phyloP scores from a whole-genome alignment of 53 echinoderm and acorn worm genomes.

The Antedon mediterranea region DNA sequence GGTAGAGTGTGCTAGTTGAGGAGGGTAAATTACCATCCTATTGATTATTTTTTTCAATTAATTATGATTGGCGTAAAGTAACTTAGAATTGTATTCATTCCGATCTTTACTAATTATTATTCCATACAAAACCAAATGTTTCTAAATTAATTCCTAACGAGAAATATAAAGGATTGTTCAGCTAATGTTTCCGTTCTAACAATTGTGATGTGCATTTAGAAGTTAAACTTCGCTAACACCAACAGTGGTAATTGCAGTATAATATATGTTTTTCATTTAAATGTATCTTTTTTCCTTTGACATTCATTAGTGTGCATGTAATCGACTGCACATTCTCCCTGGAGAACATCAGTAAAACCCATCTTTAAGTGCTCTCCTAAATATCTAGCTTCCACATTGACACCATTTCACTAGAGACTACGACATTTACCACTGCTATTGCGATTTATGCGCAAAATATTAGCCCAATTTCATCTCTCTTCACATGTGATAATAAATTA shows the following conservation, averaged over 20 bases:
- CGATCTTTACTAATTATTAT: too few species aligned
- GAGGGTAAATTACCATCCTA: too few species aligned
- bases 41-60: too few species aligned
- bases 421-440: not conserved
- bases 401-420: not conserved
- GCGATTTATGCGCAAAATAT: not conserved
- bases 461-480: not conserved
- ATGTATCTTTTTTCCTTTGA: not conserved
- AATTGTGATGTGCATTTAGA: not conserved
- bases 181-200: not conserved
- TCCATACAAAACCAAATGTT: too few species aligned
- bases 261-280: not conserved
- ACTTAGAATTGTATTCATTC: too few species aligned
- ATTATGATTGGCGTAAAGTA: too few species aligned
- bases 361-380: not conserved
- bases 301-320: not conserved
- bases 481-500: not conserved
- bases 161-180: not conserved
- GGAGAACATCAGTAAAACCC: not conserved
- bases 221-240: not conserved
- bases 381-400: not conserved
- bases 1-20: too few species aligned
- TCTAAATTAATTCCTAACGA: too few species aligned
- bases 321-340: not conserved
- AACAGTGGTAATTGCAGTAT: not conserved